Percentiles rank a stretch among this genome's conserved stretches.
phyloP scores from a whole-genome alignment of 1,140 invertebrate genomes.

The Cepaea nemoralis region DNA sequence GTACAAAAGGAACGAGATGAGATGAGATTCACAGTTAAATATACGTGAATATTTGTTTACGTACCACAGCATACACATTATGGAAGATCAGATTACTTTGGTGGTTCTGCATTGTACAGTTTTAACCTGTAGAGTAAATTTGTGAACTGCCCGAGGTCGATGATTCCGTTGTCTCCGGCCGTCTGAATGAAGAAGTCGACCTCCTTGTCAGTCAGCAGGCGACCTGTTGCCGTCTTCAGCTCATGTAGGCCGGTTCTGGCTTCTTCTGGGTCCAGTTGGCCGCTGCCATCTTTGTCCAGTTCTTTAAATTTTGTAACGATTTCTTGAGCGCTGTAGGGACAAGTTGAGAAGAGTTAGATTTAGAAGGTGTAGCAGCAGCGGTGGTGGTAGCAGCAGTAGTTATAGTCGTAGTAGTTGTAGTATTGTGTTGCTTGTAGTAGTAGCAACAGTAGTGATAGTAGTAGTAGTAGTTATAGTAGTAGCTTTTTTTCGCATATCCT shows the following conservation, averaged over 20 bases:
- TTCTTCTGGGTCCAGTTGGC: slow-evolving; percentile 61
- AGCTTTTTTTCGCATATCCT: no score
- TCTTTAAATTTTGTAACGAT: slow-evolving; percentile 63
- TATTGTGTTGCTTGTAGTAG: no score
- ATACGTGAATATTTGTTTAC: no score
- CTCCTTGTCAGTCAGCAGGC: slow-evolving; percentile 61
- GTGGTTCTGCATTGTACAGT: slow-evolving; percentile 60
- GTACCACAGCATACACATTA: no score
- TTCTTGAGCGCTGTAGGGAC: slow-evolving; percentile 56
- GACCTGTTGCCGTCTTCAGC: slow-evolving; percentile 63
- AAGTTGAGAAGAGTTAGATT: no score
- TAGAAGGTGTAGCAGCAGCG: no score
- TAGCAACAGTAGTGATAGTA: no score
- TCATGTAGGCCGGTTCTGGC: slow-evolving; percentile 58
- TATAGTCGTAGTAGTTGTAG: no score
- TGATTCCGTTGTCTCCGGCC: slow-evolving; percentile 57
- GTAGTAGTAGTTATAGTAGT: no score
- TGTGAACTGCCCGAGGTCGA: slow-evolving; percentile 65
- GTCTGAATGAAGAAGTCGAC: slow-evolving; percentile 67
- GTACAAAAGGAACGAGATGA: no score
- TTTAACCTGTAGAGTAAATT: slow-evolving; percentile 62
- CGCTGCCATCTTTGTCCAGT: slow-evolving; percentile 62
- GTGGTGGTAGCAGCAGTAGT: no score
- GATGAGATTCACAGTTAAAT: no score
- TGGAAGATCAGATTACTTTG: slow-evolving; percentile 39